These are phyloP conservation scores for Gracilinanus agilis DNA, from an alignment of 2,113 vertebrate species.

Conservation along the genomic window DNA sequence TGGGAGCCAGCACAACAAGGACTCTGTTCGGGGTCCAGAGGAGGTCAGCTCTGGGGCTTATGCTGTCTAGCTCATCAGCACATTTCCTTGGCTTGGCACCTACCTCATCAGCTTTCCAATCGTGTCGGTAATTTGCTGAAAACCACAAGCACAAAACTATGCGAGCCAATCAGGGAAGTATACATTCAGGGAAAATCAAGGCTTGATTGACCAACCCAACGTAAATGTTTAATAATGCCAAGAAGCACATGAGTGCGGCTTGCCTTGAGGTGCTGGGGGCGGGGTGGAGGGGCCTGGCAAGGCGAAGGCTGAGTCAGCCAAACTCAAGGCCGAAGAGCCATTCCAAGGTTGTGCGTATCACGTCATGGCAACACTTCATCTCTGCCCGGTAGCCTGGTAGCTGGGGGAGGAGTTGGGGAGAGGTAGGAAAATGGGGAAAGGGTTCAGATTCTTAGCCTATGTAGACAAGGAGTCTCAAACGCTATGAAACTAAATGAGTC, in stretches of 20 bases:
- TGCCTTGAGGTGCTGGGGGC: constrained; percentile 49
- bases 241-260: constrained; percentile 38
- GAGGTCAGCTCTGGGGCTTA: constrained; percentile 36
- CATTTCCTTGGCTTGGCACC: constrained; percentile 38
- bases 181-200: constrained; percentile 26
- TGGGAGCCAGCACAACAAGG: background rate
- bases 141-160: constrained; percentile 26
- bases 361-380: background rate
- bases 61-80: constrained; percentile 52
- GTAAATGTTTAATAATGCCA: constrained; percentile 63
- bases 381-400: background rate
- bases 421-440: background rate
- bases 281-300: background rate
- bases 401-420: background rate
- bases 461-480: background rate
- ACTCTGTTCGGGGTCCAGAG: background rate
- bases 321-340: background rate
- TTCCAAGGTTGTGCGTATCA: background rate
- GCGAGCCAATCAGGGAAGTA: constrained; percentile 13
- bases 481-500: background rate
- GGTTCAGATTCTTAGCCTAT: background rate
- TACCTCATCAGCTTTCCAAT: constrained; percentile 53
- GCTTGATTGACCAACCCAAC: constrained; percentile 35
- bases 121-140: constrained; percentile 11
- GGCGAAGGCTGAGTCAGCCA: background rate